Conservation (phyloP, 2,113 vertebrate genomes). For the Thinocorus orbignyianus region DNA sequence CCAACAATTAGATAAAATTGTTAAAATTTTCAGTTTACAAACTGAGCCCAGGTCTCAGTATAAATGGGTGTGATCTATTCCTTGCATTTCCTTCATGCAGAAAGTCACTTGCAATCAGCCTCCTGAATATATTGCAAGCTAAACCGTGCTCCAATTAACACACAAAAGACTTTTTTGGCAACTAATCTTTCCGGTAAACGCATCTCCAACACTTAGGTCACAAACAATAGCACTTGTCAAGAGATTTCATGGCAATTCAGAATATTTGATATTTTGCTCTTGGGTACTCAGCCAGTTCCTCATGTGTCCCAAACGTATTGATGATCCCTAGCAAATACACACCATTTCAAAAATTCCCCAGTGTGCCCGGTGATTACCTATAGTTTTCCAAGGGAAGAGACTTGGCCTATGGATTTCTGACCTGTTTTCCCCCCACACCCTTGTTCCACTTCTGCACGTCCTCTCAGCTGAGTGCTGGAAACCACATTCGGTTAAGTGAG, state of each 20-base stretch:
- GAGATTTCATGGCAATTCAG: background rate
- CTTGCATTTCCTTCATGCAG: background rate
- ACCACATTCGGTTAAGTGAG: background rate
- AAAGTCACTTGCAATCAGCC: background rate
- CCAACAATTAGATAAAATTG: background rate
- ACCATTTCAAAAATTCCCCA: background rate
- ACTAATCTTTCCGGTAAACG: background rate
- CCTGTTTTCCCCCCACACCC: background rate
- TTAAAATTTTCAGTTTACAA: background rate
- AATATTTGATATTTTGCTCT: background rate
- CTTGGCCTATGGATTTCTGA: background rate
- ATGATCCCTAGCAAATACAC: background rate
- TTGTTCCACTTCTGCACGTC: background rate
- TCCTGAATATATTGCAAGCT: conserved; percentile 3
- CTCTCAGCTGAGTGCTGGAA: conserved; percentile 11
- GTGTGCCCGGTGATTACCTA: background rate
- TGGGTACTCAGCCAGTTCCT: background rate
- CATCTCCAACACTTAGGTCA: conserved; percentile 5
- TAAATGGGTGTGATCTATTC: background rate
- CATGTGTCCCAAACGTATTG: background rate
- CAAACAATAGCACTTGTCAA: conserved; percentile 1
- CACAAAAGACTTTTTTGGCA: conserved; percentile 21
- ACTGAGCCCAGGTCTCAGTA: background rate
- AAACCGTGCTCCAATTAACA: conserved; percentile 29
- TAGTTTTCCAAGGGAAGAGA: background rate